Evolutionary conservation across 2,113 vertebrate species (phyloP).

Genomic region (Pyrgilauda ruficollis): DNA sequence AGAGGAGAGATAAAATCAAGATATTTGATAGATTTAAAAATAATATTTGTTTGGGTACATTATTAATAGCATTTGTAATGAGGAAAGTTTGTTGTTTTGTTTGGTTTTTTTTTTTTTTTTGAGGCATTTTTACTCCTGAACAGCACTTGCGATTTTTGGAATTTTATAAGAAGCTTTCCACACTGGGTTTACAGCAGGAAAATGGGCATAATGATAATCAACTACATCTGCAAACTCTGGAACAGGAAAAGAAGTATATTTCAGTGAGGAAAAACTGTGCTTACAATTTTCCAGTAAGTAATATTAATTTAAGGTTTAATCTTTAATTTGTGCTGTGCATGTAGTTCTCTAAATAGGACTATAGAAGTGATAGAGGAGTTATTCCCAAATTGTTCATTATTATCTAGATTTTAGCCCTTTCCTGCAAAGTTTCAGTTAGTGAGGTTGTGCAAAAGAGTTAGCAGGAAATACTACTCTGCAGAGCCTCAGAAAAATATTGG

Average conservation of each 20-base stretch:
- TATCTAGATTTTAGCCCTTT: not conserved
- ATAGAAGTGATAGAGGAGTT: not conserved
- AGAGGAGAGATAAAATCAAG: not conserved
- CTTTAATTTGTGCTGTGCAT: not conserved
- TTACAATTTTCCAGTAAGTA: constrained; percentile 91
- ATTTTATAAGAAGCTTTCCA: constrained; percentile 90
- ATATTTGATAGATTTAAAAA: not conserved
- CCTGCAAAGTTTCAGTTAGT: not conserved
- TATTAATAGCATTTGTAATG: not conserved
- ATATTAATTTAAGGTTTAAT: not conserved
- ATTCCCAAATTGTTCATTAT: not conserved
- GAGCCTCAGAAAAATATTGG: not conserved
- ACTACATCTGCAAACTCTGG: constrained; percentile 76
- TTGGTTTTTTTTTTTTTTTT: not conserved
- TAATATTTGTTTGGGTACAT: not conserved
- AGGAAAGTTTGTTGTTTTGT: not conserved
- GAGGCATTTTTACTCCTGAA: constrained; percentile 89
- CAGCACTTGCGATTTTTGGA: constrained; percentile 89
- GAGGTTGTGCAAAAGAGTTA: not conserved
- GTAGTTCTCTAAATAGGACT: not conserved
- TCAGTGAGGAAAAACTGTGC: constrained; percentile 92
- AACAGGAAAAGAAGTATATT: constrained; percentile 84
- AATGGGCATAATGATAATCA: constrained; percentile 85
- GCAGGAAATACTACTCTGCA: not conserved
- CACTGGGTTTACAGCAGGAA: constrained; percentile 86